Evolutionary conservation across 2,113 vertebrate genomes (phyloP), one percentile per base, ranked within the genome.

Genomic region (Camelus dromedarius): DNA sequence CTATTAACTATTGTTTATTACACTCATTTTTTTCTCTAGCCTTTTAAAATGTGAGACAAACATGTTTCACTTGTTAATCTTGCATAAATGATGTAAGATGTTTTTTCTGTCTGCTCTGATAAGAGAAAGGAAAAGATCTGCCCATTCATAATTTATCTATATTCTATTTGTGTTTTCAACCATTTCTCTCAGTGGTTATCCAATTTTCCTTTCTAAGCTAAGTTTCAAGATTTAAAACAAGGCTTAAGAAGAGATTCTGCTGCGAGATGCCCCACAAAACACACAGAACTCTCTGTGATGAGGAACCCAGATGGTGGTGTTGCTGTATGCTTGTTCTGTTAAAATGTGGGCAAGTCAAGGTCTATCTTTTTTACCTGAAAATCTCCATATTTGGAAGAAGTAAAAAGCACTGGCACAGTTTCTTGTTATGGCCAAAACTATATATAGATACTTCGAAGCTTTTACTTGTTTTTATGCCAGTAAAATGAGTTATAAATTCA

Each of bases 401-500:
- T 19, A 50, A 73, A 93, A 75, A 70, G 14, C 15, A 46, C 14
- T n/a, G 48, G 8, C 20, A 30, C 19, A 77, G 1, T 60, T 87
- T 87, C n/a, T 80, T 69, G 60, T 72, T 88, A 46, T 54, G 30
- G 6, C 56, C 13, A 62, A 90, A 94, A 89, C 24, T 87, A 24
- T 30, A 42, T 30, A 46, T 64, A 92, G 19, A 58, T n/a, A 70
- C 66, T 66, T 69, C 69, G 58, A 87, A 62, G n/a, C 58, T 76
- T 96, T 84, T 88, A 66, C 52, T 93, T 96, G 38, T 50, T 86
- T 83, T 81, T 95, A 72, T 94, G 52, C 30, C 64, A 79, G 20
- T 94, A 91, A 84, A 95, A 76, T 96, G 38, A 96, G 26, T n/a
- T 81, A 75, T 56, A 76, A 91, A 96, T 84, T 89, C 81, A 82